Base-by-base conservation (phyloP, 92 coral and sea anemone species). In the Nematostella vectensis region DNA sequence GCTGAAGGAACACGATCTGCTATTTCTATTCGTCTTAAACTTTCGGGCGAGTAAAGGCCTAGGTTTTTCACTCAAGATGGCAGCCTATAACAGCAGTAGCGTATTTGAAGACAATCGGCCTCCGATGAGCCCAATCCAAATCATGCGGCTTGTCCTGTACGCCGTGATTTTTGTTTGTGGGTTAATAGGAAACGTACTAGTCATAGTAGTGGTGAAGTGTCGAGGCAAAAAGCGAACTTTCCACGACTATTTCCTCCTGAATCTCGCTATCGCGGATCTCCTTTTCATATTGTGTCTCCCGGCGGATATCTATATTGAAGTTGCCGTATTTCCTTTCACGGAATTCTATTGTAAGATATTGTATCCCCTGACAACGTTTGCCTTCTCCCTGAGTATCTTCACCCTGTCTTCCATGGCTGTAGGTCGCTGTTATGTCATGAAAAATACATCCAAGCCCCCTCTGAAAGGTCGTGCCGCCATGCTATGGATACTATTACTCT, bases 331-430 rank as follows among this genome's bases (percentile, higher is more conserved):
- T 22, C 54, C 81, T 12, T 68, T 61, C 37, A 74, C 71, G 27
- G 42, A 31, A 0, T 30, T 61, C 11, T 67, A 59, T 51, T 68
- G 82, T 40, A 67, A 68, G 23, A 57, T 55, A 0, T 20, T 61
- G 16, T 70, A 64, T 26, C 82, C 75, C 19, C 48, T 75, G 1
- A 58, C 82, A n/a, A 75, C 82, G 8, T 51, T 75, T 16, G 57
- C 57, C 8, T 68, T 61, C 31, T 75, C 64, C 3, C 33, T 63
- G 19, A 61, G 82, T 27, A 61, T 75, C 39, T 61, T 75, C 16
- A 75, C 82, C 6, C 19, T 75, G 33, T 67, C 82, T 18, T 44
- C 75, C 15, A 75, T 75, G 82, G 75, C 70, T 0, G 65, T 75
- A 1, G 82, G 72, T 17, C 63, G 82, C 3, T 70, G 62, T 59